These are phyloP conservation scores for Cladopsammia gracilis DNA, from an alignment of 64 coral and sea anemone species.

Conservation along the genomic window DNA sequence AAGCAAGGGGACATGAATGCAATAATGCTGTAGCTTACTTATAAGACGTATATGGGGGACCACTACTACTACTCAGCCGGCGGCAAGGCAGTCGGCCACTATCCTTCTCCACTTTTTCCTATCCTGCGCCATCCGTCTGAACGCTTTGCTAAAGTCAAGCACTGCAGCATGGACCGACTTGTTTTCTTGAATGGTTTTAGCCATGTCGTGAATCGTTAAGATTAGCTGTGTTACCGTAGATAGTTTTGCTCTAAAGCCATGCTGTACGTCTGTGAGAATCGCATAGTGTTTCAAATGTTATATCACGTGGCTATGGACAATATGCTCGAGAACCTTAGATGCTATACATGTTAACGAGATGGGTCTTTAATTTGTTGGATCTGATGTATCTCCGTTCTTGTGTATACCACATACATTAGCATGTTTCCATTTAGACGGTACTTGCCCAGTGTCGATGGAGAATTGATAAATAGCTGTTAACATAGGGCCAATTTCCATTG, in stretches of 20 bases:
- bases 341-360: constrained; percentile 46
- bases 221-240: constrained; percentile 63
- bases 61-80: too few species aligned
- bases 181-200: constrained; percentile 58
- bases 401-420: constrained; percentile 26
- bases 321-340: constrained; percentile 49
- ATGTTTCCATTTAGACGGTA: constrained; percentile 59
- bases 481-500: constrained; percentile 12
- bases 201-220: constrained; percentile 59
- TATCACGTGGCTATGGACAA: constrained; percentile 64
- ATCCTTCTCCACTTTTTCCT: too few species aligned
- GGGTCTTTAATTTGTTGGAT: constrained; percentile 44
- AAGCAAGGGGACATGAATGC: constrained; percentile 47
- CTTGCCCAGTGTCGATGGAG: constrained; percentile 11
- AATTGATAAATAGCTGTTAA: constrained; percentile 12
- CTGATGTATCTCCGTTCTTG: constrained; percentile 42
- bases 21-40: constrained; percentile 63
- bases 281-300: constrained; percentile 47
- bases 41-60: constrained; percentile 44
- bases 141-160: constrained; percentile 60
- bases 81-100: too few species aligned
- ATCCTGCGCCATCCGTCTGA: too few species aligned
- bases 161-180: constrained; percentile 61
- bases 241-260: constrained; percentile 63
- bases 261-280: constrained; percentile 62